Conservation (phyloP, 64 coral and sea anemone genomes). For the Actinia equina region DNA sequence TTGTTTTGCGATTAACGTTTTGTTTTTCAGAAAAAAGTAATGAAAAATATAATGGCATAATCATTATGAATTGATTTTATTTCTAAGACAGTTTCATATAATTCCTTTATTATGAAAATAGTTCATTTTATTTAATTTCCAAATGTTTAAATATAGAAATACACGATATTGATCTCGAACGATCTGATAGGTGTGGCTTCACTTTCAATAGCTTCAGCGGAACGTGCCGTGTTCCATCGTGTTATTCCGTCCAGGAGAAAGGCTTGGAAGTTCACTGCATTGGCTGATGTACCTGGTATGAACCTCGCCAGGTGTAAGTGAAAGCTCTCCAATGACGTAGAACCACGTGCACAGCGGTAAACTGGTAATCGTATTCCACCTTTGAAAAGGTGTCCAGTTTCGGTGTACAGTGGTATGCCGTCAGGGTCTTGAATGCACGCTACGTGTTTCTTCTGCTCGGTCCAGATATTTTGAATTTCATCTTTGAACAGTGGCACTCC, state of each 20-base stretch:
- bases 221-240: background rate
- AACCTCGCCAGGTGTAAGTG: constrained; percentile 44
- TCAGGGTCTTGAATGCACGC: constrained; percentile 34
- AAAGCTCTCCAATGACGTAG: constrained; percentile 49
- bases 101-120: no score
- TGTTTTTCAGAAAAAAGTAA: no score
- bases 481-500: background rate
- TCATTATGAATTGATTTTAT: no score
- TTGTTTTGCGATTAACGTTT: no score
- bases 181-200: background rate
- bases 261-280: constrained; percentile 28
- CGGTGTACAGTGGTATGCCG: constrained; percentile 26
- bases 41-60: no score
- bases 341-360: constrained; percentile 34
- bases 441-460: background rate
- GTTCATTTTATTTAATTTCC: no score
- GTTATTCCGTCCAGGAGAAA: constrained; percentile 27
- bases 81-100: no score
- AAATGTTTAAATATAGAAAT: no score
- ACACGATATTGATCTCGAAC: background rate
- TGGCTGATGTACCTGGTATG: constrained; percentile 29
- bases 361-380: constrained; percentile 26
- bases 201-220: background rate
- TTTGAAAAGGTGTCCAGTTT: constrained; percentile 8
- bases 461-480: background rate